Percentiles rank a stretch among this genome's conserved stretches.
Evolutionary conservation across 2,797 vertebrate genomes (phyloP).

Genomic region (Cossypha heuglini): DNA sequence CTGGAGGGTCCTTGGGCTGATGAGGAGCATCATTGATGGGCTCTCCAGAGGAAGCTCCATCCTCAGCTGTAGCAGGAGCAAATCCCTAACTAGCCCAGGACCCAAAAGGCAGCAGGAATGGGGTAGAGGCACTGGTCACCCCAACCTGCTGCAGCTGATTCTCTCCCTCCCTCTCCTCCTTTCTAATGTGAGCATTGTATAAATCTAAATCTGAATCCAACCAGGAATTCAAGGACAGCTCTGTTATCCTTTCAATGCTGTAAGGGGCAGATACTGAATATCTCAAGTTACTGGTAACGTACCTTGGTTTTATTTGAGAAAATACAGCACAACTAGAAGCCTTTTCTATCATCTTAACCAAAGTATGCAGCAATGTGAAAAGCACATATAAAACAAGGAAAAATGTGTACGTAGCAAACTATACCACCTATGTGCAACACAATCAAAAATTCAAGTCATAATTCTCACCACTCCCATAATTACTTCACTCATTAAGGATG

Average conservation of each 20-base stretch:
- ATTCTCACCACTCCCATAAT: constrained; percentile 80
- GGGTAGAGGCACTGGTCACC: neutral
- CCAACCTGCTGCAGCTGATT: neutral
- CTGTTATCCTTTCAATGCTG: neutral
- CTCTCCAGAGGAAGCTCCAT: constrained; percentile 21
- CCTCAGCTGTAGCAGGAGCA: constrained; percentile 36
- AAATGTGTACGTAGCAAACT: constrained; percentile 81
- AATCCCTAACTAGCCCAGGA: neutral
- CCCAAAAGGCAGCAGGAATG: neutral
- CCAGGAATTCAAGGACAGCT: constrained; percentile 20
- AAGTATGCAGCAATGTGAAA: constrained; percentile 84
- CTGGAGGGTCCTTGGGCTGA: neutral
- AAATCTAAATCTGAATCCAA: neutral
- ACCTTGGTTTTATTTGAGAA: constrained; percentile 71
- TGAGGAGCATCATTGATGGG: constrained; percentile 27
- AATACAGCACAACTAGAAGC: constrained; percentile 63
- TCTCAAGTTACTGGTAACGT: constrained; percentile 3
- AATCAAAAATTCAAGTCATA: constrained; percentile 89
- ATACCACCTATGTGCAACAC: constrained; percentile 87
- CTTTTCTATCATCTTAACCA: constrained; percentile 65
- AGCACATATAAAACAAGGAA: constrained; percentile 82
- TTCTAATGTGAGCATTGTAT: neutral
- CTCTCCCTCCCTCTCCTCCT: neutral
- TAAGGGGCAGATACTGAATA: neutral
- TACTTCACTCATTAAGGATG: constrained; percentile 79